Evolutionary conservation across 2,797 vertebrate genomes (phyloP).

Genomic region (Gadopsis marmoratus): DNA sequence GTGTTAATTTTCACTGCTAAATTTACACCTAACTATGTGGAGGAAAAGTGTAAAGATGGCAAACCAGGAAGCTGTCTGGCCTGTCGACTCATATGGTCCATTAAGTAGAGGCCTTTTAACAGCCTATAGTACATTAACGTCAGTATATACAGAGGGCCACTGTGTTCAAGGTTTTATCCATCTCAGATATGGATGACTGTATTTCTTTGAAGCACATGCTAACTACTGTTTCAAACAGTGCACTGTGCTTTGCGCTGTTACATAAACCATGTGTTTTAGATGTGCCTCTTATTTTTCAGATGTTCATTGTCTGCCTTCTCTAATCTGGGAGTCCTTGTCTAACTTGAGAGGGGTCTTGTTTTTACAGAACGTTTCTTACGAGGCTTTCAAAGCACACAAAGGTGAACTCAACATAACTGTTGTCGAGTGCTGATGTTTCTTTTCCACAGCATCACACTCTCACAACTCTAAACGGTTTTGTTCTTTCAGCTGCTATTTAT

Average conservation of each 20-base stretch:
- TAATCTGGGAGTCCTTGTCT: slow-evolving; percentile 65
- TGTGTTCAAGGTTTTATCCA: slow-evolving; percentile 23
- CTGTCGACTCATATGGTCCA: not conserved
- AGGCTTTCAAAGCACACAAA: slow-evolving; percentile 48
- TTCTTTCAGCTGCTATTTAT: slow-evolving; percentile 64
- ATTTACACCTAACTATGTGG: slow-evolving; percentile 11
- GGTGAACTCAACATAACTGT: slow-evolving; percentile 43
- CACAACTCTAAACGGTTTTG: slow-evolving; percentile 54
- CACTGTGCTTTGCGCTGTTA: slow-evolving; percentile 40
- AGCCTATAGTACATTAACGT: slow-evolving; percentile 20
- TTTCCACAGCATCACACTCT: slow-evolving; percentile 50
- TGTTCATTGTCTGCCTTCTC: slow-evolving; percentile 51
- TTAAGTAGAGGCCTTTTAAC: slow-evolving; percentile 9
- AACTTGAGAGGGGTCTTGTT: slow-evolving; percentile 58
- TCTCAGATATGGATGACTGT: slow-evolving; percentile 35
- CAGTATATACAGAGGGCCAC: slow-evolving; percentile 15
- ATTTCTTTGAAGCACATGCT: slow-evolving; percentile 38
- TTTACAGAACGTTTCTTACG: slow-evolving; percentile 50
- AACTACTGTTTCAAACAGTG: slow-evolving; percentile 37
- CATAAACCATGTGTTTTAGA: slow-evolving; percentile 66
- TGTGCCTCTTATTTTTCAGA: slow-evolving; percentile 55
- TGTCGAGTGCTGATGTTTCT: slow-evolving; percentile 55
- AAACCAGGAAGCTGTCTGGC: slow-evolving; percentile 1
- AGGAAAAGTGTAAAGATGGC: not conserved
- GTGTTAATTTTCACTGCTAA: slow-evolving; percentile 23